phyloP scores from a whole-genome alignment of 2,113 vertebrate genomes.

The Speoplatyrhinus poulsoni region DNA sequence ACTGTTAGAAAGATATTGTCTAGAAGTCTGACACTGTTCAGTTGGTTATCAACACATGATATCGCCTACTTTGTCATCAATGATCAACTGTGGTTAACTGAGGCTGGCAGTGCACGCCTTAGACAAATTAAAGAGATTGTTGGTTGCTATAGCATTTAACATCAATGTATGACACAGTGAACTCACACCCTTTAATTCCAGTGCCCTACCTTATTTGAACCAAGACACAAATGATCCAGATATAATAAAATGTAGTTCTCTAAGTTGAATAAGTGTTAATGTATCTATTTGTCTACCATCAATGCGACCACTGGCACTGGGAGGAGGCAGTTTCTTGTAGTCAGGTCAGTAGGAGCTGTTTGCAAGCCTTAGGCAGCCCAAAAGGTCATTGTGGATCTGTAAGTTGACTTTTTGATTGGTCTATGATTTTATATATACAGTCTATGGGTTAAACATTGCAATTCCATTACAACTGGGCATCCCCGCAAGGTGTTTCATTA shows the following conservation, averaged over 20 bases:
- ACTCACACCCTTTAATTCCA: background rate
- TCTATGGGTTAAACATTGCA: no score
- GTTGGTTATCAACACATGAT: no score
- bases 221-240: slow-evolving; percentile 9
- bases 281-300: slow-evolving; percentile 5
- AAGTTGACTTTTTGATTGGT: background rate
- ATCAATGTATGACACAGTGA: background rate
- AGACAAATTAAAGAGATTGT: background rate
- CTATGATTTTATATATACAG: no score
- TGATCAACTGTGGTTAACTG: no score
- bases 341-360: slow-evolving; percentile 20
- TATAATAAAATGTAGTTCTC: slow-evolving; percentile 13
- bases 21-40: no score
- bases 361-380: slow-evolving; percentile 10
- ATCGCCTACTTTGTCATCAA: no score
- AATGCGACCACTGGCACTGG: slow-evolving; percentile 17
- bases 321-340: slow-evolving; percentile 14
- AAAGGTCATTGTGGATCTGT: slow-evolving; percentile 21
- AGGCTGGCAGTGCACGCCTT: background rate
- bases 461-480: no score
- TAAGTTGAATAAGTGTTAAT: background rate
- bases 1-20: no score
- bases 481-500: no score
- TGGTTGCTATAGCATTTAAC: background rate
- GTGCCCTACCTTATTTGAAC: slow-evolving; percentile 18